Evolutionary conservation across 2,113 vertebrate species (phyloP), one percentile per base, ranked within the genome.

Genomic region (Oncorhynchus masou): DNA sequence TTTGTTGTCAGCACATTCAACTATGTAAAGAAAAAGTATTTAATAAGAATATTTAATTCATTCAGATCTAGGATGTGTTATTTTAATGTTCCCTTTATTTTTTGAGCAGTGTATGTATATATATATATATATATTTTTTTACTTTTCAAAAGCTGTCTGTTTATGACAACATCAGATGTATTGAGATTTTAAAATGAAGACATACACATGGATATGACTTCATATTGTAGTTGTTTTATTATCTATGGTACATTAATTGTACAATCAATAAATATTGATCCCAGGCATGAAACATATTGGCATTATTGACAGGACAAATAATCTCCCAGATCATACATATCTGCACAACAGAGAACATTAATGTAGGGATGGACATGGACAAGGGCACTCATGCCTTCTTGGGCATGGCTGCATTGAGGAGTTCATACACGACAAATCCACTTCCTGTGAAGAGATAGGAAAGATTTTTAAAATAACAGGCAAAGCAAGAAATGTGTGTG

Each of bases 351-450:
- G 84, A 73, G 86, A 90, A 22, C 74, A 85, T 19, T 45, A 25
- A 57, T 73, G 71, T 6, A 72, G 79, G 16, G 71, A 78, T 29
- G 25, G 62, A 19, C 25, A 77, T 2, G 19, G 67, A 71, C 19
- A 25, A 80, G 65, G 45, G 94, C 84, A 94, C 5, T 92, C 20
- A 72, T 4, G 90, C 80, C 87, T 95, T 96, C 89, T 94, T 96
- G 34, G 95, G 95, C 87, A 94, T 71, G 1, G 94, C 89, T 71
- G 91, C 86, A 0, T 60, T 0, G 25, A 86, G 25, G 74, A 97
- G 79, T 64, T 80, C 34, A n/a, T 95, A 95, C 2, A 96, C 0
- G 64, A 82, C 71, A 77, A 90, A 96, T 2, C 74, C 74, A 68
- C 88, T 79, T 87, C 95, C 95, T 96, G 85, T 79, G 83, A 84